Base-by-base conservation (phyloP, 2,888 invertebrate species). In the Trisateles emortualis region DNA sequence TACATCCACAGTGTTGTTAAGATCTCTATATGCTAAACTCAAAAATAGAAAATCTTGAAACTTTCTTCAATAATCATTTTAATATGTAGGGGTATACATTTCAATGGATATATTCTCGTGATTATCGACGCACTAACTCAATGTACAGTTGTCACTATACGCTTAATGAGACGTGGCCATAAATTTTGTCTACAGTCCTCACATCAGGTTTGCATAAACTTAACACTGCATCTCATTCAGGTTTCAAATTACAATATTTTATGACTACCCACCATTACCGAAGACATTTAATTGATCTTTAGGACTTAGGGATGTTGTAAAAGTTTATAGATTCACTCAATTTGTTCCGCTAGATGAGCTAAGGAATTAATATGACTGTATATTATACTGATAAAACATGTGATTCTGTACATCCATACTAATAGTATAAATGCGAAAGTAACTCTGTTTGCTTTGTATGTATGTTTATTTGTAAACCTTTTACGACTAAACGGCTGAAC, bases 271-370 rank as follows among this genome's bases (percentile, higher is more conserved):
- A n/a, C n/a, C n/a, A 62, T 64, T 63, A 62, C 22, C 19, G 43
- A 43, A 16, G 57, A 51, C 30, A 10, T 41, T 42, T 59, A 43
- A 63, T 64, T 46, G 38, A 58, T 59, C 44, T 52, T 59, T 59
- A 70, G 60, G 49, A n/a, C n/a, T n/a, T n/a, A n/a, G n/a, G n/a
- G 41, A 59, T 53, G 48, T 56, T 63, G 19, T 47, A 44, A 55
- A 61, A 30, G 19, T 3, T 38, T 19, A n/a, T 19, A n/a, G n/a
- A n/a, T n/a, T n/a, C n/a, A n/a, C n/a, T n/a, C n/a, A n/a, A n/a
- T n/a, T n/a, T n/a, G n/a, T n/a, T n/a, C n/a, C n/a, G n/a, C n/a
- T n/a, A n/a, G n/a, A n/a, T n/a, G n/a, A n/a, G n/a, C n/a, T n/a
- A n/a, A n/a, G n/a, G n/a, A n/a, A n/a, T n/a, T n/a, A n/a, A n/a